Percentiles rank a stretch among this genome's conserved stretches.
These are phyloP conservation scores for Trogon surrucura DNA, from an alignment of 2,113 vertebrate genomes.

Conservation along the genomic window DNA sequence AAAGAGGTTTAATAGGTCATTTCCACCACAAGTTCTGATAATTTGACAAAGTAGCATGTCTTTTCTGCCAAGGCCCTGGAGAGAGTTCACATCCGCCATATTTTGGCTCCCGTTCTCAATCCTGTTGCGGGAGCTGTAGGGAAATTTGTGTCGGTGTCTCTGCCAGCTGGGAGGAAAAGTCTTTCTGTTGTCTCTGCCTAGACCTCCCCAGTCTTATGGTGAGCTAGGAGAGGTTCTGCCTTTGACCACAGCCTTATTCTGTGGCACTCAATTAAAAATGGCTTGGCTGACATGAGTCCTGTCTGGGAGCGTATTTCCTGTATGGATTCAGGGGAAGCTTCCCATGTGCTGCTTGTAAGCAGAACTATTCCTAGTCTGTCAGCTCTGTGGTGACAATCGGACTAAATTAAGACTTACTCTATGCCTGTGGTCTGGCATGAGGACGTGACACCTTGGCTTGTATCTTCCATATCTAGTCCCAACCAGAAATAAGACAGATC, in stretches of 20 bases:
- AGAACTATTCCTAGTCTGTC: slow-evolving; percentile 17
- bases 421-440: slow-evolving; percentile 39
- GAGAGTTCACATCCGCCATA: not conserved
- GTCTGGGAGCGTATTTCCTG: not conserved
- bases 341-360: not conserved
- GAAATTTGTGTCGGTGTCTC: not conserved
- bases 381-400: not conserved
- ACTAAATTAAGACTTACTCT: slow-evolving; percentile 25
- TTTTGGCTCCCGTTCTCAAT: not conserved
- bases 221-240: not conserved
- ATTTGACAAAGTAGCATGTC: slow-evolving; percentile 22
- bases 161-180: not conserved
- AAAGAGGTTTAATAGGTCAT: slow-evolving; percentile 42
- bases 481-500: slow-evolving; percentile 19
- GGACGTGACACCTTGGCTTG: slow-evolving; percentile 34
- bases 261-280: not conserved
- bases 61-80: not conserved
- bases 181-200: not conserved
- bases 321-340: slow-evolving; percentile 9
- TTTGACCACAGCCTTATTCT: not conserved
- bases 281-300: not conserved
- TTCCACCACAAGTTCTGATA: slow-evolving; percentile 28
- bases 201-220: not conserved
- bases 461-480: slow-evolving; percentile 41
- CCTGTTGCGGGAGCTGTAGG: not conserved